Evolutionary conservation across 2,797 vertebrate genomes (phyloP), one percentile per base, ranked within the genome.

Genomic region (Sebastes paucispinis): DNA sequence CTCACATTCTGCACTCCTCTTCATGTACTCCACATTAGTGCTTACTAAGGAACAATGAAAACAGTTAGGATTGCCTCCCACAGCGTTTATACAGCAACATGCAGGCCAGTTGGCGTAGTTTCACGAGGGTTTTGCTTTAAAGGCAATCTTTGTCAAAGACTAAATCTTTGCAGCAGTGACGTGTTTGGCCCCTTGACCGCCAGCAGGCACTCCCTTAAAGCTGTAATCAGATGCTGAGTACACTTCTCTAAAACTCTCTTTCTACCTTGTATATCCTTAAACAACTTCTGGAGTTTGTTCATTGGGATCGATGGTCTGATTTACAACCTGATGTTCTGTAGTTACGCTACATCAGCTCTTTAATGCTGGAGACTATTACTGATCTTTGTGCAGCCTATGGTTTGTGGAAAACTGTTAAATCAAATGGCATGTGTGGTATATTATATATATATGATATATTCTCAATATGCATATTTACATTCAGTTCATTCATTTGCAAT

Each of bases 31-130:
- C 62, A 47, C 76, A n/a, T 68, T 69, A 90, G 74, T 81, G 87
- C 90, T 91, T 88, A 87, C 70, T 77, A 77, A 87, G 74, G 85
- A 85, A 86, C 86, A 82, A 86, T 80, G 73, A 82, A 47, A 85
- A 80, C 68, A 66, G 65, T 75, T 25, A 75, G 73, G 84, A 81
- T 36, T 80, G 89, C 88, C 87, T 90, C 88, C 86, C 79, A 87
- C 92, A 85, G 81, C 88, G 76, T 75, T 43, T 85, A 88, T 75
- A 81, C 82, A 87, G 62, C 39, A 43, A 43, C 80, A 73, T 20
- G 32, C 58, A 52, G 50, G 75, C 82, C 72, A 78, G 79, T 73
- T 82, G 77, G 78, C 63, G 54, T 32, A 52, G 75, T 85, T 80
- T 50, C 5, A 75, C 4, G 60, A 63, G 58, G 25, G 52, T 32